Base-by-base conservation (phyloP, 2,797 vertebrate genomes). In the Zenarchopterus dispar region DNA sequence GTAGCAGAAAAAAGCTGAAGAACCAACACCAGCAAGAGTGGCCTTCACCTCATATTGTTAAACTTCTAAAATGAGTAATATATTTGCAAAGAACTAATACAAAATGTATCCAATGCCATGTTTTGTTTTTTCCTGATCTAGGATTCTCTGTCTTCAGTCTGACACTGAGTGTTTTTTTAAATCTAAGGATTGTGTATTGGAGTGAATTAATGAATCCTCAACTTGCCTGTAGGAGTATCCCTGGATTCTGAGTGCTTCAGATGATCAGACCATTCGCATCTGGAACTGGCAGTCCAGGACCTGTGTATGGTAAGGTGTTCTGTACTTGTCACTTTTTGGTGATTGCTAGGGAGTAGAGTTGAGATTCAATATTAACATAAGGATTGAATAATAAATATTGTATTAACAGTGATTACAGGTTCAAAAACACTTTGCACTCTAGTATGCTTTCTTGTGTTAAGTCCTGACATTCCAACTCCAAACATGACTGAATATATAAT, bases 281-380 rank as follows among this genome's bases (percentile, higher is more conserved):
- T 99, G 97, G 97, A 99, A 99, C 85, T 99, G 97, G 97, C 97
- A 99, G 81, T 97, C 96, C 42, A 94, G 97, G 73, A 99, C 97
- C 23, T 99, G 97, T 42, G 97, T 97, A 59, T 99, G 97, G 97
- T 99, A 90, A 94, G 84, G 70, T 1, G 16, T 4, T 10, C 1
- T 36, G 1, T 17, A 26, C 22, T 55, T 15, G 15, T 26, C 3
- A 46, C 5, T 6, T 11, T 50, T 1, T 46, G 7, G 10, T 60
- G 41, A 48, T 49, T 56, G 13, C 16, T 36, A 7, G 4, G 6
- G 9, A 19, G 4, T 54, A 16, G 2, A 46, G 61, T 53, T 49
- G 1, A 19, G 9, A 41, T 26, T 61, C 15, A 5, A 33, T 9
- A 56, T 28, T 18, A 8, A 15, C 33, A 10, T 21, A 4, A 21